A percentile compares a stretch with the other conserved stretches of the same genome.
These are phyloP conservation scores for Pygocentrus nattereri DNA, from an alignment of 2,797 vertebrate genomes.

Conservation along the genomic window DNA sequence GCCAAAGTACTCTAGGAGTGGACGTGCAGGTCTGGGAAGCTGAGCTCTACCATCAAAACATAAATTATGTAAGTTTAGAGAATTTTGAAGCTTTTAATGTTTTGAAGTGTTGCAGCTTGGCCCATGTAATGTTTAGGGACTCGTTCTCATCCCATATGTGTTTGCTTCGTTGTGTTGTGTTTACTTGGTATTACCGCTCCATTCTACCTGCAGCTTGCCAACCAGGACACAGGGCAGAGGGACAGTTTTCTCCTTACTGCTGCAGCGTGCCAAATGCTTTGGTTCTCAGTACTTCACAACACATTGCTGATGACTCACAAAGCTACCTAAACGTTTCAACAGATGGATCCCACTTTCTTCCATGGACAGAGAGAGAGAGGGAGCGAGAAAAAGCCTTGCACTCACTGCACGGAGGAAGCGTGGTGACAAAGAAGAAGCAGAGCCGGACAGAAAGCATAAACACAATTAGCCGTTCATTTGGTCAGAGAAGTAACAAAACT, in stretches of 20 bases:
- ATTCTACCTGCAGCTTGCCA: conserved; percentile 6
- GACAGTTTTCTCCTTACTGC: conserved; percentile 31
- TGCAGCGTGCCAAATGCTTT: conserved; percentile 40
- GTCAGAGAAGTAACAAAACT: conserved; percentile 14
- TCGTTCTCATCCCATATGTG: not conserved
- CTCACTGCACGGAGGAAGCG: not conserved
- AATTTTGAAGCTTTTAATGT: not conserved
- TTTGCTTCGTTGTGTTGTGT: conserved; percentile 27
- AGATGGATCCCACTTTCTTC: conserved; percentile 78
- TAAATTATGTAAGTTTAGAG: not conserved
- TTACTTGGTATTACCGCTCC: conserved; percentile 12
- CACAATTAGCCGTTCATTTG: not conserved
- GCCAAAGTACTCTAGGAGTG: too few species aligned
- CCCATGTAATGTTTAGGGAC: conserved; percentile 16
- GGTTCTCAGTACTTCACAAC: conserved; percentile 32
- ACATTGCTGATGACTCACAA: conserved; percentile 51
- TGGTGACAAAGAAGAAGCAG: conserved; percentile 18
- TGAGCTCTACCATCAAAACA: not conserved
- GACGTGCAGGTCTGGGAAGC: not conserved
- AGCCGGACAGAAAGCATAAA: conserved; percentile 6
- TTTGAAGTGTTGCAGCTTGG: not conserved
- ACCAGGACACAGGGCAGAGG: conserved; percentile 27
- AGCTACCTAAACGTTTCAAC: conserved; percentile 76
- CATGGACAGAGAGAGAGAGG: conserved; percentile 24
- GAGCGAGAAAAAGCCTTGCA: conserved; percentile 9